phyloP scores from a whole-genome alignment of 2,797 vertebrate genomes.

The Delichon dasypus region DNA sequence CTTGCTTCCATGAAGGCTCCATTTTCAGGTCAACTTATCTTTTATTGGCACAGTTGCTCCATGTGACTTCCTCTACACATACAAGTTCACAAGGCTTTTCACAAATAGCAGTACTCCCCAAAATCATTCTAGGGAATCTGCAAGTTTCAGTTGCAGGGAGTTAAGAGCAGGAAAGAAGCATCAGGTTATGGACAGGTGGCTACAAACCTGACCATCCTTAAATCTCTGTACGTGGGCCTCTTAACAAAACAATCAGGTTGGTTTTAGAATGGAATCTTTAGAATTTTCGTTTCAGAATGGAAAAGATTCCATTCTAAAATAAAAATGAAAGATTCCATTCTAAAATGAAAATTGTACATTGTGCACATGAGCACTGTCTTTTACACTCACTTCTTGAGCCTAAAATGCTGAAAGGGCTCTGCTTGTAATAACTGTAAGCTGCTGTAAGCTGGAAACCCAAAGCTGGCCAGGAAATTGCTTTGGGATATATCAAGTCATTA shows the following conservation, averaged over 20 bases:
- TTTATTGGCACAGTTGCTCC: not conserved
- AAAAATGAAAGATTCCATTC: not conserved
- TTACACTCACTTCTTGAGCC: not conserved
- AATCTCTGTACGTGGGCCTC: rapidly evolving
- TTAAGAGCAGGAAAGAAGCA: not conserved
- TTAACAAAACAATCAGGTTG: not conserved
- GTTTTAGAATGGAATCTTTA: not conserved
- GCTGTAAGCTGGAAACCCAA: not conserved
- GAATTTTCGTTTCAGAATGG: not conserved
- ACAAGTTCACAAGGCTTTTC: not conserved
- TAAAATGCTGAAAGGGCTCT: not conserved
- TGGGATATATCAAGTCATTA: not conserved
- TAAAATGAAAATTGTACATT: not conserved
- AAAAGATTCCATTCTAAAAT: not conserved
- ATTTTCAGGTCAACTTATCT: not conserved
- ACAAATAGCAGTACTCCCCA: not conserved
- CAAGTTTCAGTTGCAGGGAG: not conserved
- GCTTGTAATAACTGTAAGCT: not conserved
- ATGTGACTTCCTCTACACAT: not conserved
- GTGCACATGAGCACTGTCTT: not conserved
- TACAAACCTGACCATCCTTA: not conserved
- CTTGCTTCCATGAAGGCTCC: not conserved
- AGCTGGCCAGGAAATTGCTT: not conserved
- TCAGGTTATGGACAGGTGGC: not conserved
- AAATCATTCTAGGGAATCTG: rapidly evolving